Percentiles rank a stretch among this genome's conserved stretches.
Conservation (phyloP, 1,140 invertebrate genomes). For the Bombus waltoni region DNA sequence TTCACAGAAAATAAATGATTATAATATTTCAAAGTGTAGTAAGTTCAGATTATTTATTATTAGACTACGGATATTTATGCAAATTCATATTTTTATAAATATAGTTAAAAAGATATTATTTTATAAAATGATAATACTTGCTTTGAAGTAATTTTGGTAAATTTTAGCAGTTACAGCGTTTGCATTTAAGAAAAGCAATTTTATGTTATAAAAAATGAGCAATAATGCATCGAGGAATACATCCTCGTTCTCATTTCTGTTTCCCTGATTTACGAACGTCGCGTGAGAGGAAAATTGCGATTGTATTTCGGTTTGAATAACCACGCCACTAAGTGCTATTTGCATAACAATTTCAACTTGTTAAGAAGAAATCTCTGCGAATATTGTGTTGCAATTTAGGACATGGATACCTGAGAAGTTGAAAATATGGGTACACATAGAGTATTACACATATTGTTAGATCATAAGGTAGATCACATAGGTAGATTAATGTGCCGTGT, state of each 20-base stretch:
- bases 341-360: conserved; percentile 9
- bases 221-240: neutral
- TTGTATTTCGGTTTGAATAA: conserved; percentile 11
- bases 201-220: neutral
- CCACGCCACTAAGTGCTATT: neutral
- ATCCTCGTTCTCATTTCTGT: conserved; percentile 13
- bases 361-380: neutral
- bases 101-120: neutral
- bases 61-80: neutral
- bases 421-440: neutral
- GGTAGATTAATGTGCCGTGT: neutral
- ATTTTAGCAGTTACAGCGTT: neutral
- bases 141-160: neutral
- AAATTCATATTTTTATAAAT: no score
- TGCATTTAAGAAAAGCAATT: neutral
- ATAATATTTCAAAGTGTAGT: neutral
- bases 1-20: neutral
- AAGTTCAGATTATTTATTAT: neutral
- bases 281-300: neutral
- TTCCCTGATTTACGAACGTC: conserved; percentile 25
- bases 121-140: neutral
- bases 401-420: neutral
- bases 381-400: neutral
- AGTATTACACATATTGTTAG: neutral
- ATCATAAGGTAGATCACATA: neutral